phyloP scores from a whole-genome alignment of 2,888 invertebrate genomes.

The Druceiella hillmani region DNA sequence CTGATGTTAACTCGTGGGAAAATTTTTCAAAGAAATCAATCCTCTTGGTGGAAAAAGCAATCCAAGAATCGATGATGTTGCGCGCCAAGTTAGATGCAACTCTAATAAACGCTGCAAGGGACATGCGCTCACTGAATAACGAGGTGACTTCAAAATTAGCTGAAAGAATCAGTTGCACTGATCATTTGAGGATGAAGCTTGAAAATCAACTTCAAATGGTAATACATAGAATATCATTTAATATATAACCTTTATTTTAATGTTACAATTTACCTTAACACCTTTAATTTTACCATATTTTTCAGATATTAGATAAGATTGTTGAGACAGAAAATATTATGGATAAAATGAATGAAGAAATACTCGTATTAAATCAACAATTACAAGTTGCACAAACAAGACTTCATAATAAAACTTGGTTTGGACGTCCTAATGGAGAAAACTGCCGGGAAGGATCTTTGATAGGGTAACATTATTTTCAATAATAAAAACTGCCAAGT shows the following conservation, averaged over 20 bases:
- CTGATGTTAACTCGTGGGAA: constrained; percentile 79
- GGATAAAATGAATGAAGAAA: constrained; percentile 40
- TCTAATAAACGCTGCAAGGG: constrained; percentile 68
- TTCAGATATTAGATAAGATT: constrained; percentile 34
- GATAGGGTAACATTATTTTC: too few species aligned
- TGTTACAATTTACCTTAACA: too few species aligned
- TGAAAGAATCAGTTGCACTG: constrained; percentile 67
- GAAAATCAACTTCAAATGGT: constrained; percentile 63
- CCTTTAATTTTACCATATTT: too few species aligned
- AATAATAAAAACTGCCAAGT: too few species aligned
- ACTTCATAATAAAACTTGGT: constrained; percentile 39
- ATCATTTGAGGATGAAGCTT: constrained; percentile 65
- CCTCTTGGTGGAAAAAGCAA: constrained; percentile 66
- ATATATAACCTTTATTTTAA: too few species aligned
- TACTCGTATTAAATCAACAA: constrained; percentile 39
- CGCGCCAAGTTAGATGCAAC: constrained; percentile 66
- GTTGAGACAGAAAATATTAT: constrained; percentile 43
- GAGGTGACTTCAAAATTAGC: constrained; percentile 69
- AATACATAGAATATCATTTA: too few species aligned
- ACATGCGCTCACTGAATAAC: constrained; percentile 76
- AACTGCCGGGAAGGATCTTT: constrained; percentile 45
- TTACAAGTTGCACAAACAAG: constrained; percentile 45
- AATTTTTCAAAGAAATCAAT: constrained; percentile 71
- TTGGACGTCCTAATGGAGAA: constrained; percentile 41
- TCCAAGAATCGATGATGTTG: constrained; percentile 66